Evolutionary conservation across 2,113 vertebrate genomes (phyloP), one percentile per base, ranked within the genome.

Genomic region (Jaculus jaculus): DNA sequence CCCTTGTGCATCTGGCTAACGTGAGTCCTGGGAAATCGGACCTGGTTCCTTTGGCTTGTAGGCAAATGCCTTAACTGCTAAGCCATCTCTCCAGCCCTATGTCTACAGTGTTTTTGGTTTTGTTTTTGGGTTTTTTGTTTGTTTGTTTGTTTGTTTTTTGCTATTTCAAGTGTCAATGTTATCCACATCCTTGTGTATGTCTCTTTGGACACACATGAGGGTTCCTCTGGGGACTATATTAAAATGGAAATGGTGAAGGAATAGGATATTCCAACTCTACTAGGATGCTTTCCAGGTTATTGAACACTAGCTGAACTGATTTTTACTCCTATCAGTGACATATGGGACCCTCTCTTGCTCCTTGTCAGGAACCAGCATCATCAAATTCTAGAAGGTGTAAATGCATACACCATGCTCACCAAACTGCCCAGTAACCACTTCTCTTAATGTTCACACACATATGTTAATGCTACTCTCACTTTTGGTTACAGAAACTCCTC

Each of bases 271-370:
- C 16, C 58, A 75, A 42, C 54, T 92, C 74, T 23, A 69, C 21
- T 84, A 66, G 58, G 58, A 78, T 68, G 47, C 82, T 82, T 73
- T 83, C 28, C 32, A 78, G 69, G 68, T 78, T 88, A 69, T 47
- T 93, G 34, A 5, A 20, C 1, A 89, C 28, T 66, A 81, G 72
- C 34, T 26, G 23, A 81, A 61, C 68, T 73, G 84, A 77, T 82
- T 91, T 81, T 94, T 83, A 82, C 12, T 65, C 32, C 91, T 21
- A 84, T 91, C 47, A 87, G 16, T 42, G 28, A 72, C 69, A 87
- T 13, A 24, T 34, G 28, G 84, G 17, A 84, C 80, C 91, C 87
- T 89, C 51, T 95, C 61, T 86, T 71, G 39, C 66, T 37, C 4
- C 26, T 72, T 1, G 60, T 60, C 87, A 32, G 18, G 89, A 92